Percentiles rank a stretch among this genome's conserved stretches.
phyloP scores from a whole-genome alignment of 2,113 vertebrate genomes.

The Azemiops feae region DNA sequence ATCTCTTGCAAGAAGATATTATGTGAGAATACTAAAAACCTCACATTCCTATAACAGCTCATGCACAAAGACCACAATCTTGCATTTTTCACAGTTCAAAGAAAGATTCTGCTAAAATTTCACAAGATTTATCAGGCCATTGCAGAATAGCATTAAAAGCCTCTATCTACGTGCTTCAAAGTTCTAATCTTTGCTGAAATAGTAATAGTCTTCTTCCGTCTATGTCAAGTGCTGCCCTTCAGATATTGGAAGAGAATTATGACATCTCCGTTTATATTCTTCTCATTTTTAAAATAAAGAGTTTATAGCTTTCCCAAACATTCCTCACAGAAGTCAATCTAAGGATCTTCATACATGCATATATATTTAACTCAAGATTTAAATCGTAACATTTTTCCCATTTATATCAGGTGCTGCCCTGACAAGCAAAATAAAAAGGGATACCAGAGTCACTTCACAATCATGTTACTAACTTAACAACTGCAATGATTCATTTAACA shows the following conservation, averaged over 20 bases:
- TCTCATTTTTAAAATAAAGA: background rate
- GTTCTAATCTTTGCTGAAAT: background rate
- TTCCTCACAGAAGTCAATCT: background rate
- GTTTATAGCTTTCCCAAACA: background rate
- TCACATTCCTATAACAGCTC: background rate
- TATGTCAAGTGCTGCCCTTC: background rate
- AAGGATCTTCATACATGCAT: background rate
- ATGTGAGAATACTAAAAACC: background rate
- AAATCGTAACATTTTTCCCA: no score
- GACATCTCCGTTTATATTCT: background rate
- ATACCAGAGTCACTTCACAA: no score
- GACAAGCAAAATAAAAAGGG: no score
- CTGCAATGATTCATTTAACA: no score
- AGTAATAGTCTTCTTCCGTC: background rate
- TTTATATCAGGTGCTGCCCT: no score
- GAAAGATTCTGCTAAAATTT: background rate
- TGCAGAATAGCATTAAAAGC: background rate
- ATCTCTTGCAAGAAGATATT: background rate
- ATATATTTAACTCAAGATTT: no score
- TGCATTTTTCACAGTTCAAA: background rate
- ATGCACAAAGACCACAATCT: background rate
- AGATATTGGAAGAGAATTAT: background rate
- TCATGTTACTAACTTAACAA: no score
- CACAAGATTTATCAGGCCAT: background rate
- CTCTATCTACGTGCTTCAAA: background rate